Base-by-base conservation (phyloP, 35 echinoderm and acorn worm species). In the Diadema setosum region DNA sequence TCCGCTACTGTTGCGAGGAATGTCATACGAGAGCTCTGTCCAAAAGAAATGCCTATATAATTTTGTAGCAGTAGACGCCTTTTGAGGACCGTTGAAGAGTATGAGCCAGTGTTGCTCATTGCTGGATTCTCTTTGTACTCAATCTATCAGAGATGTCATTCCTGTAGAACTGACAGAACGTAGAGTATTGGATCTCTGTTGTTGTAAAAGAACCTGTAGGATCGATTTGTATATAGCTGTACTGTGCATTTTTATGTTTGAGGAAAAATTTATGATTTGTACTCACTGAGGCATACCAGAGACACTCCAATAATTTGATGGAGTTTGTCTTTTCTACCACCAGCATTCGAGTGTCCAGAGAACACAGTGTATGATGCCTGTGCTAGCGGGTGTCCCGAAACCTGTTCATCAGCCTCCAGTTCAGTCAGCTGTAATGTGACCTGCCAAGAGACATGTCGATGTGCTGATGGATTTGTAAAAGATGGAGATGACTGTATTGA, bases 401-500 rank as follows among this genome's bases (percentile, higher is more conserved):
- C 67, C 5, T 96, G 94, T 50, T 33, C 81, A 0, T 65, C 80
- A 4, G 70, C 61, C 24, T 18, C 27, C 20, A 23, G 18, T 29
- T 8, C 3, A 0, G 20, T 67, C 12, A 9, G 12, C 61, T 67
- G 61, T 29, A 67, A 67, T 30, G 24, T 29, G 8, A 67, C 61
- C 4, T 88, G 86, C 69, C 24, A 37, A 18, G 29, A 36, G 17
- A 76, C 21, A 31, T 88, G 86, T 55, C 39, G 18, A n/a, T 88
- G 86, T 88, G 44, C 18, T 6, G 69, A 33, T 37, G 45, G 9
- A 50, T 30, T 48, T 37, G 74, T 93, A 15, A 21, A 87, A 7
- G 88, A 93, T 45, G 95, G 91, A 45, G 89, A 81, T 23, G 18
- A 45, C 11, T 97, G 95, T 74, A 80, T 93, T 4, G 55, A 86